Evolutionary conservation across 2,113 vertebrate genomes (phyloP), one percentile per base, ranked within the genome.

Genomic region (Phylloscopus whistleri): DNA sequence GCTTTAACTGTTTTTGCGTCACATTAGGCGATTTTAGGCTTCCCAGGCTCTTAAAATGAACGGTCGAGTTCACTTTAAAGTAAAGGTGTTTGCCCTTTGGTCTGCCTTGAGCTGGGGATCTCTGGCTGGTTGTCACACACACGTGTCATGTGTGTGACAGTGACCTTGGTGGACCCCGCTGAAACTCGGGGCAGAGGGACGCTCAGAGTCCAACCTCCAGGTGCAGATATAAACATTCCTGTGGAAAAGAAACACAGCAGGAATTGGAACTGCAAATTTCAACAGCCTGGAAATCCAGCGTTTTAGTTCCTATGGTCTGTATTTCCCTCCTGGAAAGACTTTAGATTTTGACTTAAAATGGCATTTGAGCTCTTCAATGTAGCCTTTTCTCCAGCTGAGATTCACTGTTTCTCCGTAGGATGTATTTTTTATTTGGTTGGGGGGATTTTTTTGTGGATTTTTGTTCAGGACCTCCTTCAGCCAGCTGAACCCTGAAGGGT

Each of bases 211-310:
- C 22, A 3, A 0, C 7, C 48, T 63, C 4, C 49, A 37, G 7
- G 2, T 1, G 5, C 56, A 63, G 21, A 13, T 2, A 20, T 0
- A 28, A 87, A 15, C 31, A 17, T 33, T 1, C 1, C 1, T 16
- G 7, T 51, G 35, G 12, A 6, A n/a, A 69, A 55, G 70, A 49
- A 69, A 11, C 5, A 3, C 0, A 20, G 63, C 63, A 56, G 72
- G 43, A 28, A 3, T 2, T 43, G 27, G 27, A 41, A 41, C 15
- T 41, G 41, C 12, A 41, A 41, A 41, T 41, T 41, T 41, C 41
- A 41, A 1, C 13, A 4, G 16, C 35, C 20, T 80, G 52, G 20
- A 43, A 72, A 72, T 22, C 6, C 14, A 7, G 20, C 9, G 8
- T 46, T 72, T 11, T 8, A 2, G 10, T 68, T 72, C 6, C 39